phyloP scores from a whole-genome alignment of 2,888 invertebrate species.

The Mesodorylaimus sp. region DNA sequence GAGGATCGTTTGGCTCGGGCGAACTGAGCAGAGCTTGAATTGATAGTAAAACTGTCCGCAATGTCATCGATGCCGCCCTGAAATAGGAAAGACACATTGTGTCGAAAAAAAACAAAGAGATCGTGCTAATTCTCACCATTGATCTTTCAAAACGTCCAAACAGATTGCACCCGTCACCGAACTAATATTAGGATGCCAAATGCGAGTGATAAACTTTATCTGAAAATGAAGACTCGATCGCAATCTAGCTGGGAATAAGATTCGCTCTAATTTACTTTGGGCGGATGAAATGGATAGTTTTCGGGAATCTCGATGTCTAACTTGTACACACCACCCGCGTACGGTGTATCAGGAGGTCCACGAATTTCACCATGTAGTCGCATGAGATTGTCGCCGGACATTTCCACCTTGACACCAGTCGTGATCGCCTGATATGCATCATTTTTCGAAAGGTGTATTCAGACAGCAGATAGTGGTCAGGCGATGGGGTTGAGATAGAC shows the following conservation, averaged over 20 bases:
- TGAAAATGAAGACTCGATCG: constrained; percentile 29
- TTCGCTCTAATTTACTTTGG: constrained; percentile 52
- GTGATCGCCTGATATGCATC: not conserved
- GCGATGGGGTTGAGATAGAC: too few species aligned
- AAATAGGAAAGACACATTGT: constrained; percentile 8
- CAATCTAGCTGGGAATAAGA: constrained; percentile 7
- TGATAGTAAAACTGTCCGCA: constrained; percentile 81
- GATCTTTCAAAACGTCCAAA: constrained; percentile 78
- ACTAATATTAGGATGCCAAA: constrained; percentile 99
- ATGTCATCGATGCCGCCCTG: constrained; percentile 92
- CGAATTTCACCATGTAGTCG: constrained; percentile 81
- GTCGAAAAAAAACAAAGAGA: not conserved
- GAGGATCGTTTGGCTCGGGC: constrained; percentile 40
- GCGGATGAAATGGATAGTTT: constrained; percentile 97
- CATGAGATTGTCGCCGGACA: constrained; percentile 72
- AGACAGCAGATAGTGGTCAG: too few species aligned
- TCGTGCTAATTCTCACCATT: constrained; percentile 31
- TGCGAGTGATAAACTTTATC: constrained; percentile 88
- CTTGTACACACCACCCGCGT: constrained; percentile 80
- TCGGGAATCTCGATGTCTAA: constrained; percentile 95
- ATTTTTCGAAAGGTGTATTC: too few species aligned
- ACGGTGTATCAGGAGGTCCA: constrained; percentile 96
- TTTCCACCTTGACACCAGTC: constrained; percentile 43
- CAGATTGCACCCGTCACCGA: constrained; percentile 91
- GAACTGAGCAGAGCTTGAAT: constrained; percentile 68